phyloP scores from a whole-genome alignment of 2,888 invertebrate species.

The Aspidapion aeneum region DNA sequence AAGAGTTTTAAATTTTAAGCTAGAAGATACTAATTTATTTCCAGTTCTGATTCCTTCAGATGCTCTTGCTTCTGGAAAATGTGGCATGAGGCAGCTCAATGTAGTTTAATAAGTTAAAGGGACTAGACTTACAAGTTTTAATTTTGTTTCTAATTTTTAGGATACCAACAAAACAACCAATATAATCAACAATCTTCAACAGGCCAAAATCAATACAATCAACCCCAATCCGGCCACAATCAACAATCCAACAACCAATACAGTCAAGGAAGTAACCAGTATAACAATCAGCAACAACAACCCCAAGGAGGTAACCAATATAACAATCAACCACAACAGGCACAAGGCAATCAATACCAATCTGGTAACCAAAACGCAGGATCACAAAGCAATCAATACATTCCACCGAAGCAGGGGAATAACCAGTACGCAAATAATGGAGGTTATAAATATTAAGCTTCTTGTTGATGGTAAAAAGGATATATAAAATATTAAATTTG shows the following conservation, averaged over 20 bases:
- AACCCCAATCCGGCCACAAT: too few relatives aligned
- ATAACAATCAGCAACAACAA: too few relatives aligned
- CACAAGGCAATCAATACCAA: constrained; percentile 1
- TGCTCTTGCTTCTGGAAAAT: too few relatives aligned
- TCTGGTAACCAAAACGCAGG: constrained; percentile 9
- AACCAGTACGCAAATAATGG: constrained; percentile 14
- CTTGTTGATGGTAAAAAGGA: not conserved
- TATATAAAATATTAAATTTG: not conserved
- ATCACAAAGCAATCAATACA: constrained; percentile 24
- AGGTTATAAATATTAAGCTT: constrained; percentile 25
- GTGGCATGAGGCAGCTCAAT: too few relatives aligned
- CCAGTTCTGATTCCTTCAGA: too few relatives aligned
- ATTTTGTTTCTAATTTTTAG: not conserved
- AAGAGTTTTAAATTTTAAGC: too few relatives aligned
- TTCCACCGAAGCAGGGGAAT: constrained; percentile 20
- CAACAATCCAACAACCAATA: not conserved
- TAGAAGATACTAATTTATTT: too few relatives aligned
- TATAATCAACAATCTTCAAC: not conserved
- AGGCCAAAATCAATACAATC: not conserved
- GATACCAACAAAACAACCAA: not conserved
- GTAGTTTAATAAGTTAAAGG: too few relatives aligned
- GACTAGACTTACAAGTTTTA: too few relatives aligned
- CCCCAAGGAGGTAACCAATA: constrained; percentile 3
- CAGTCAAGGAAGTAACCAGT: not conserved
- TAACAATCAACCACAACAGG: too few relatives aligned